Percentiles rank a stretch among this genome's conserved stretches.
Evolutionary conservation across 2,888 invertebrate species (phyloP).

Genomic region (Melolontha melolontha): DNA sequence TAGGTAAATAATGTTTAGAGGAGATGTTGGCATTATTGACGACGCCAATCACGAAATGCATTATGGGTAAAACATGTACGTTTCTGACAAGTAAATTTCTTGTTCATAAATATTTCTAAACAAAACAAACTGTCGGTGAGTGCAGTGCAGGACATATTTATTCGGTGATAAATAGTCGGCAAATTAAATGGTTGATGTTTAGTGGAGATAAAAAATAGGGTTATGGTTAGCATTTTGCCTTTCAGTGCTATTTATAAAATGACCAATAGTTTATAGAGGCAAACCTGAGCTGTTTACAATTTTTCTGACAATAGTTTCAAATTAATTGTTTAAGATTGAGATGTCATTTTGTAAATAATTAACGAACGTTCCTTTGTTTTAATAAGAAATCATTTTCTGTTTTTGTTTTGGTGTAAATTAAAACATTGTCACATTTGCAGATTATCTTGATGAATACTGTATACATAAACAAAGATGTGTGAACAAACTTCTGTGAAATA

Average conservation of each 20-base stretch:
- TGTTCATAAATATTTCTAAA: slow-evolving; percentile 55
- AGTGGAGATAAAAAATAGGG: slow-evolving; percentile 39
- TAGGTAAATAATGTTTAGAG: neutral
- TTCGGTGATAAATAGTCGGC: slow-evolving; percentile 2
- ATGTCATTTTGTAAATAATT: slow-evolving; percentile 38
- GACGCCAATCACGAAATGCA: slow-evolving; percentile 63
- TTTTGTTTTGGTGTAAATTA: slow-evolving; percentile 42
- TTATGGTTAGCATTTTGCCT: slow-evolving; percentile 42
- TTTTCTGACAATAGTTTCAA: slow-evolving; percentile 15
- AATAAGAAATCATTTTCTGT: slow-evolving; percentile 21
- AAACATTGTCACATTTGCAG: slow-evolving; percentile 31
- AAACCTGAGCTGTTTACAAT: slow-evolving; percentile 26
- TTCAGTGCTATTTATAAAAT: slow-evolving; percentile 50
- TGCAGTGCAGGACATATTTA: slow-evolving; percentile 16
- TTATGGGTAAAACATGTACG: slow-evolving; percentile 64
- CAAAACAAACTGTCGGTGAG: slow-evolving; percentile 50
- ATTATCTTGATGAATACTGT: slow-evolving; percentile 34
- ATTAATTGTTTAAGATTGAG: neutral
- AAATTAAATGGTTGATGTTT: slow-evolving; percentile 21
- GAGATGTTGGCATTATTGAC: slow-evolving; percentile 59
- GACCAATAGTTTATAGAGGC: slow-evolving; percentile 40
- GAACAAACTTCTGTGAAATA: slow-evolving; percentile 77
- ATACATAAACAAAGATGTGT: slow-evolving; percentile 69
- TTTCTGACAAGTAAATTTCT: slow-evolving; percentile 63
- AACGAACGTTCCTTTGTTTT: slow-evolving; percentile 31